Conservation (phyloP, 2,888 invertebrate genomes). For the Gandaritis pyraliata region DNA sequence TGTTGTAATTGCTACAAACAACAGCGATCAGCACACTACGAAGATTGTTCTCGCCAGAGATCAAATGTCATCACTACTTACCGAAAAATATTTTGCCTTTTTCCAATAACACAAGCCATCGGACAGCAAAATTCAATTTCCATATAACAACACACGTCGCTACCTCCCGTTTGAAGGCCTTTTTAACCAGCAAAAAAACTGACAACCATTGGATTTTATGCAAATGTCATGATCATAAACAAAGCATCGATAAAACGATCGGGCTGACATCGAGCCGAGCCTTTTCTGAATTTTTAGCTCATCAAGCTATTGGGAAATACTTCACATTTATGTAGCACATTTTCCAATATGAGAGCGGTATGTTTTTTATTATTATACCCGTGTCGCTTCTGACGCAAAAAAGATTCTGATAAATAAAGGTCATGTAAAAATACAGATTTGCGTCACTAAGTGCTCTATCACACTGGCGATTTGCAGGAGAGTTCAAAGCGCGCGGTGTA, state of each 20-base stretch:
- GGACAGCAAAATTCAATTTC: constrained; percentile 56
- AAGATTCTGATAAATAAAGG: constrained; percentile 1
- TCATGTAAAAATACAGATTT: constrained; percentile 4
- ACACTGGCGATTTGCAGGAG: too few relatives aligned
- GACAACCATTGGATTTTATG: constrained; percentile 54
- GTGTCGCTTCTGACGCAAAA: background rate
- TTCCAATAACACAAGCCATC: constrained; percentile 6
- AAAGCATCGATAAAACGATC: constrained; percentile 48
- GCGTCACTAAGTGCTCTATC: background rate
- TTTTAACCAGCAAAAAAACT: constrained; percentile 53
- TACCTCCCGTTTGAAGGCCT: constrained; percentile 46
- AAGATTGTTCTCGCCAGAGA: too few relatives aligned
- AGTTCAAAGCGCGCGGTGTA: too few relatives aligned
- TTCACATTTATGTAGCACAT: constrained; percentile 12
- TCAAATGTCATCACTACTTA: too few relatives aligned
- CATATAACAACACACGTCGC: constrained; percentile 49
- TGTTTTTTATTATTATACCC: background rate
- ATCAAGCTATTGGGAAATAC: constrained; percentile 10
- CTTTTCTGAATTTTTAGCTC: constrained; percentile 13
- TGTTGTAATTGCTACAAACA: too few relatives aligned
- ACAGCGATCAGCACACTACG: too few relatives aligned
- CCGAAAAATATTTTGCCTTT: too few relatives aligned
- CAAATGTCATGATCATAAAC: constrained; percentile 57
- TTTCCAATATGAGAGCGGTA: background rate
- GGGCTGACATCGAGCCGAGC: constrained; percentile 13